These are phyloP conservation scores for Agelastica alni DNA, from an alignment of 2,888 invertebrate species.

Conservation along the genomic window DNA sequence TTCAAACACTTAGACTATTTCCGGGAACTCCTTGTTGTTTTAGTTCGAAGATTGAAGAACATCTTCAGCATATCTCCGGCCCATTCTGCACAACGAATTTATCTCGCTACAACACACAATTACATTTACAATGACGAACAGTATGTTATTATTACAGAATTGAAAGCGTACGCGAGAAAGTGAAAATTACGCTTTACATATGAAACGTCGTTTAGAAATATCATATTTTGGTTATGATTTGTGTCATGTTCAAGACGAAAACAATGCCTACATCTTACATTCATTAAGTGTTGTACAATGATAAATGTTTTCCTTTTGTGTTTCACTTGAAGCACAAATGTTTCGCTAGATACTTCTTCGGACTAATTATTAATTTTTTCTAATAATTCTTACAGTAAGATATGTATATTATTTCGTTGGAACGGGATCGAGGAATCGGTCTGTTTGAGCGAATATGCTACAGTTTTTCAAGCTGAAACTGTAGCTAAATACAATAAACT, in stretches of 20 bases:
- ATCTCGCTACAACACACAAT: constrained; percentile 54
- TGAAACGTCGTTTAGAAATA: constrained; percentile 42
- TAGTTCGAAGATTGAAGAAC: constrained; percentile 37
- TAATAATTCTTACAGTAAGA: too few relatives aligned
- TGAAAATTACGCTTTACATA: constrained; percentile 45
- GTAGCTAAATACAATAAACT: too few relatives aligned
- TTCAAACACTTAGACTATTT: constrained; percentile 40
- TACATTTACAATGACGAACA: constrained; percentile 52
- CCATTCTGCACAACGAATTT: constrained; percentile 53
- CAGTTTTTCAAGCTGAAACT: too few relatives aligned
- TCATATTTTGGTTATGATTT: constrained; percentile 45
- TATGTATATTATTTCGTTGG: too few relatives aligned
- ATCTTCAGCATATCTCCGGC: constrained; percentile 40
- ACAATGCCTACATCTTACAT: constrained; percentile 18
- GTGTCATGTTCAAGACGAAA: constrained; percentile 39
- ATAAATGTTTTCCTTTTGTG: too few relatives aligned
- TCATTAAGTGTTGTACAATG: constrained; percentile 30
- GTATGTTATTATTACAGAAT: constrained; percentile 52
- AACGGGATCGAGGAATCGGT: too few relatives aligned
- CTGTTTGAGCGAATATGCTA: too few relatives aligned
- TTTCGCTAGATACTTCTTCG: too few relatives aligned
- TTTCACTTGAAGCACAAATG: too few relatives aligned
- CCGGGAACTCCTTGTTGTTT: constrained; percentile 46
- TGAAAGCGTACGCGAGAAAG: constrained; percentile 44
- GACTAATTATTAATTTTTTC: too few relatives aligned